A percentile compares a stretch with the other conserved stretches of the same genome.
phyloP scores from a whole-genome alignment of 2,797 vertebrate genomes.

The Myotis findleyi region DNA sequence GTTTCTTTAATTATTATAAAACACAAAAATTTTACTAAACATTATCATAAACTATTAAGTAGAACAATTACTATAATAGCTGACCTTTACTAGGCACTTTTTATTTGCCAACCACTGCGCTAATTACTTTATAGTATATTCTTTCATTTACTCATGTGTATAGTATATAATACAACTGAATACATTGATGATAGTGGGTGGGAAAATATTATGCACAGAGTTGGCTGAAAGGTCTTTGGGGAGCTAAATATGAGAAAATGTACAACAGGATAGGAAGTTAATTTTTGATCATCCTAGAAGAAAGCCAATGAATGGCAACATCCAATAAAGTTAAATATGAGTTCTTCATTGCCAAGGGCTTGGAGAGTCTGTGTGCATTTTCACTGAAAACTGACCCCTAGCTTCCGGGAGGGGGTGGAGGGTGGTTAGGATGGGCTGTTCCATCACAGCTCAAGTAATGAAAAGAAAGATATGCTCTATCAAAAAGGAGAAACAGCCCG shows the following conservation, averaged over 20 bases:
- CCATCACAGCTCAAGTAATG: background rate
- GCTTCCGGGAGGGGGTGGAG: background rate
- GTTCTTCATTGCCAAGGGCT: fast-evolving
- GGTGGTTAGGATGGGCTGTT: background rate
- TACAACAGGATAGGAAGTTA: background rate
- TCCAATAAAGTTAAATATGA: background rate
- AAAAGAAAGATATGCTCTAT: background rate
- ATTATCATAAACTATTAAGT: conserved; percentile 13
- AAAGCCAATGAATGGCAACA: background rate
- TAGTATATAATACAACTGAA: background rate
- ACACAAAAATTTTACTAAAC: background rate
- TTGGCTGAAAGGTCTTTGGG: background rate
- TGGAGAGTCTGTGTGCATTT: background rate
- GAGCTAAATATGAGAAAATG: background rate
- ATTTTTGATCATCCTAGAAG: background rate
- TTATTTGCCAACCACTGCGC: background rate
- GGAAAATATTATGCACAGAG: background rate
- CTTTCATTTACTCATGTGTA: background rate
- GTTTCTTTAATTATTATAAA: conserved; percentile 20
- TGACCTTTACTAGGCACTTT: background rate
- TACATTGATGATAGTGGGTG: background rate
- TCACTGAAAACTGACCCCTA: background rate
- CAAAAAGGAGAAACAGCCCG: background rate
- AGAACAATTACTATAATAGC: background rate
- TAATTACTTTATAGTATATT: background rate